Conservation (phyloP, 2,113 vertebrate genomes). For the Oryzias melastigma region DNA sequence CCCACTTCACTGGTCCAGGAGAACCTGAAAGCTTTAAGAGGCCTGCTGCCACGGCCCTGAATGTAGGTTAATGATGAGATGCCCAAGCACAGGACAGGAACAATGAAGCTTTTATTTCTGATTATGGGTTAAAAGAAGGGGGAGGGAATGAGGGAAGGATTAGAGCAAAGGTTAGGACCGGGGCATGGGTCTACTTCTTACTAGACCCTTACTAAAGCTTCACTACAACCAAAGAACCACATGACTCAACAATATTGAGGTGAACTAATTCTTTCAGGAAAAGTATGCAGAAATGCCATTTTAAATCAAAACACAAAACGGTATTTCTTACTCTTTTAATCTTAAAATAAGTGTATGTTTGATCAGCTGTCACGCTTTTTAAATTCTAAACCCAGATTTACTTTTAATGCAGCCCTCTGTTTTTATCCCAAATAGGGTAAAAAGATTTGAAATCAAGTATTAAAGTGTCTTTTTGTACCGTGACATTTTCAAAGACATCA, state of each 20-base stretch:
- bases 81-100: slow-evolving; percentile 62
- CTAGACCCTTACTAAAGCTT: neutral
- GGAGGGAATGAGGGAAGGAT: slow-evolving; percentile 33
- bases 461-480: too few relatives aligned
- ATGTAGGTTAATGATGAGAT: slow-evolving; percentile 78
- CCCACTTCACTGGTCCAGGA: slow-evolving; percentile 38
- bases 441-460: too few relatives aligned
- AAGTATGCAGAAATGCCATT: too few relatives aligned
- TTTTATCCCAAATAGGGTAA: too few relatives aligned
- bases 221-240: slow-evolving; percentile 36
- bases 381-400: too few relatives aligned
- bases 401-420: too few relatives aligned
- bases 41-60: slow-evolving; percentile 42
- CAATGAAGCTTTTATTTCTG: slow-evolving; percentile 72
- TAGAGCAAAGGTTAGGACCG: slow-evolving; percentile 68
- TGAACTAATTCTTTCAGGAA: slow-evolving; percentile 7
- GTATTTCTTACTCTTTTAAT: too few relatives aligned
- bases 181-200: slow-evolving; percentile 46
- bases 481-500: neutral
- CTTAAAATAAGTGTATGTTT: too few relatives aligned
- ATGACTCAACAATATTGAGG: slow-evolving; percentile 44
- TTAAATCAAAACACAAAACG: too few relatives aligned
- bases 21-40: slow-evolving; percentile 56
- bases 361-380: too few relatives aligned
- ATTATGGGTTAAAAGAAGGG: slow-evolving; percentile 61